These are phyloP conservation scores for Luffia ferchaultella DNA, from an alignment of 2,888 invertebrate species.

Conservation along the genomic window DNA sequence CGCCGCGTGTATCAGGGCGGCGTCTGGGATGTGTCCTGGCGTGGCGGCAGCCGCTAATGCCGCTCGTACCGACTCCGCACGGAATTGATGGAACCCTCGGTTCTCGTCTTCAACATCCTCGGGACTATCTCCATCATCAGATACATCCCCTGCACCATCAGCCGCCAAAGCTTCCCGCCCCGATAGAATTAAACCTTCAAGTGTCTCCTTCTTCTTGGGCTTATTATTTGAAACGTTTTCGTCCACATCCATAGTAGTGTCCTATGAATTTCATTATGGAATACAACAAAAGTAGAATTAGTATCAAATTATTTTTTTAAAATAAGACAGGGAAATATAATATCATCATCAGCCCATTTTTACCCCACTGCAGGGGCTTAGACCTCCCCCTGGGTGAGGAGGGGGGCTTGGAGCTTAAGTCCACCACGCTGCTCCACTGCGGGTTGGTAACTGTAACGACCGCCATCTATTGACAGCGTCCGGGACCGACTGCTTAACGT, in stretches of 20 bases:
- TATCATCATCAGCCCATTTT: no score
- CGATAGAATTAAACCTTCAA: constrained; percentile 72
- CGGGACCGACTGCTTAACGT: no score
- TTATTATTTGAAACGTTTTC: constrained; percentile 13
- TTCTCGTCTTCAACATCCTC: constrained; percentile 48
- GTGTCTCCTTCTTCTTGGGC: constrained; percentile 43
- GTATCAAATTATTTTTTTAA: no score
- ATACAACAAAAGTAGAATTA: not conserved
- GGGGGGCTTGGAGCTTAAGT: no score
- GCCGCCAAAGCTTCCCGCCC: constrained; percentile 87
- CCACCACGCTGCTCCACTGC: no score
- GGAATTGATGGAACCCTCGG: constrained; percentile 55
- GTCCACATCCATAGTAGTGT: not conserved
- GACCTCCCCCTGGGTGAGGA: no score
- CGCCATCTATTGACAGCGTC: no score
- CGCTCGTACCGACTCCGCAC: constrained; percentile 76
- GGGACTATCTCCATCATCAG: constrained; percentile 59
- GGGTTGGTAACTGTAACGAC: no score
- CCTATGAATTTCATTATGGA: not conserved
- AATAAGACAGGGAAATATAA: no score
- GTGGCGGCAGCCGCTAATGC: constrained; percentile 81
- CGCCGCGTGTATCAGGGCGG: constrained; percentile 97
- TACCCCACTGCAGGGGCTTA: no score
- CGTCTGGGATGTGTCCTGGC: constrained; percentile 95
- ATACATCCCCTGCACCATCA: constrained; percentile 72